phyloP scores from a whole-genome alignment of 2,888 invertebrate genomes.

The Caenorhabditis virilis region DNA sequence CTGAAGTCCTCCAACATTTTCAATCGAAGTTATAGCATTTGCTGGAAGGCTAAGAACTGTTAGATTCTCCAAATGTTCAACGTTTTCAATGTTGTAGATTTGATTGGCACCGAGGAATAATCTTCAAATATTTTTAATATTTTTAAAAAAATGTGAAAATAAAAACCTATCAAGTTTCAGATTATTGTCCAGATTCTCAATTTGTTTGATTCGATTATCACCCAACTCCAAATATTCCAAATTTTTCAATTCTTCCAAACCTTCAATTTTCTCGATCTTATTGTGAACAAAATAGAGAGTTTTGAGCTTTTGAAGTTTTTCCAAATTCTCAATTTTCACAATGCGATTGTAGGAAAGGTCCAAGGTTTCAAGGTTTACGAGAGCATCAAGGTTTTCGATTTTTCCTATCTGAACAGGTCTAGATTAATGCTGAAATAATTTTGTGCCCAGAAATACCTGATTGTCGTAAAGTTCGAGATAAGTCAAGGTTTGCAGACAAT shows the following conservation, averaged over 20 bases:
- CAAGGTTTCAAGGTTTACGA: conserved; percentile 87
- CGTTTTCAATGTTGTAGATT: conserved; percentile 79
- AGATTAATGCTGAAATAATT: neutral
- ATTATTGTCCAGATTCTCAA: conserved; percentile 49
- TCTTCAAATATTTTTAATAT: conserved; percentile 77
- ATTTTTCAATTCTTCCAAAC: conserved; percentile 73
- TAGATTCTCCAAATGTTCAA: conserved; percentile 41
- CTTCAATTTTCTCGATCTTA: conserved; percentile 71
- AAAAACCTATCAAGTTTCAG: conserved; percentile 31
- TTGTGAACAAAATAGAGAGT: conserved; percentile 72
- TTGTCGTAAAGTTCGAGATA: conserved; percentile 96
- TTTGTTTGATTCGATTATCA: conserved; percentile 81
- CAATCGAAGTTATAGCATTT: conserved; percentile 44
- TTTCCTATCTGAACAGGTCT: conserved; percentile 67
- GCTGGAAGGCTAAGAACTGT: conserved; percentile 54
- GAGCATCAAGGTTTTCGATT: conserved; percentile 85
- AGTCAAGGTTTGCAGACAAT: conserved; percentile 76
- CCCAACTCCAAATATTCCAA: conserved; percentile 88
- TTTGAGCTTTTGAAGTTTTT: conserved; percentile 68
- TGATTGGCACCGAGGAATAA: conserved; percentile 94
- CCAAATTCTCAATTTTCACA: conserved; percentile 69
- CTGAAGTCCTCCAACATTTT: conserved; percentile 77
- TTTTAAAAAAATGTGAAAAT: conserved; percentile 45
- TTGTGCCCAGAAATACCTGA: conserved; percentile 75
- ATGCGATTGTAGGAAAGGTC: conserved; percentile 92